Evolutionary conservation across 2,888 invertebrate genomes (phyloP).

Genomic region (Diaphora mendica): DNA sequence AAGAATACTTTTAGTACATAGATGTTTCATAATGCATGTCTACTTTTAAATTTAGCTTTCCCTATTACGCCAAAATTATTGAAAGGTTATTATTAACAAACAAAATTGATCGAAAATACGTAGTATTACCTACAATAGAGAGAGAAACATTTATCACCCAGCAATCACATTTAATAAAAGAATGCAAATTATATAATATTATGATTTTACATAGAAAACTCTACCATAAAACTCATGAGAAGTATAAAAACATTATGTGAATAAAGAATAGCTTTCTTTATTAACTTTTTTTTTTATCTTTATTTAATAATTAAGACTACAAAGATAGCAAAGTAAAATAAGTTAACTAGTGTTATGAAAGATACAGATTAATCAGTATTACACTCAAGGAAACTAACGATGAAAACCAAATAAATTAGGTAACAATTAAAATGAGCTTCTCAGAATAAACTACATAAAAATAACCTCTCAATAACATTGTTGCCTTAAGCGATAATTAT

Average conservation of each 20-base stretch:
- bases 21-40: neutral
- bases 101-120: no score
- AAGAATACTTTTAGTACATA: neutral
- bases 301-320: no score
- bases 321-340: neutral
- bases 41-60: neutral
- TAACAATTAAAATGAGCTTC: slow-evolving; percentile 52
- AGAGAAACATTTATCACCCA: neutral
- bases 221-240: neutral
- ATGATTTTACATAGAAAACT: neutral
- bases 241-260: neutral
- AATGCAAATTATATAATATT: neutral
- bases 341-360: neutral
- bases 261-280: no score
- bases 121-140: no score
- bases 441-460: slow-evolving; percentile 42
- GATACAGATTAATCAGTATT: slow-evolving; percentile 14
- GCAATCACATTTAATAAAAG: neutral
- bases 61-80: neutral
- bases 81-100: neutral
- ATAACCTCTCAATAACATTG: slow-evolving; percentile 44
- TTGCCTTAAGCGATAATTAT: slow-evolving; percentile 52
- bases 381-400: slow-evolving; percentile 13
- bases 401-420: slow-evolving; percentile 47
- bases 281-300: no score